A percentile compares a stretch with the other conserved stretches of the same genome.
phyloP scores from a whole-genome alignment of 1,140 invertebrate genomes.

The Antheraea mylitta region DNA sequence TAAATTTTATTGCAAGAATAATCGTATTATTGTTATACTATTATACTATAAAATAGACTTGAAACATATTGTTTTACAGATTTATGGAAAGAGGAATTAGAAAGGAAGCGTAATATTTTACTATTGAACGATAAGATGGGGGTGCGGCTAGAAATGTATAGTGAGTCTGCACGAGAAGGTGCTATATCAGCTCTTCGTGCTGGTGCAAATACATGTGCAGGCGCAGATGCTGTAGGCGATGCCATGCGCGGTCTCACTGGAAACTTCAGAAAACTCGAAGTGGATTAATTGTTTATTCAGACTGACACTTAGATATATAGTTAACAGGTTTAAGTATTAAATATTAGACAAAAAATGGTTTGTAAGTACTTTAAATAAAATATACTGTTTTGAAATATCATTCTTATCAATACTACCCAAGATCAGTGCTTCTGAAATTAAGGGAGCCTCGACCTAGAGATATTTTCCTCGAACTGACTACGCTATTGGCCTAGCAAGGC shows the following conservation, averaged over 20 bases:
- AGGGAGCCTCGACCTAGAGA: too few relatives aligned
- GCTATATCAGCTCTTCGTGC: constrained; percentile 83
- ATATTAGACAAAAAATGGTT: too few relatives aligned
- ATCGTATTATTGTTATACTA: too few relatives aligned
- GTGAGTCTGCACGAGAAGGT: constrained; percentile 84
- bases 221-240: constrained; percentile 76
- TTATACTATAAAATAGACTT: too few relatives aligned
- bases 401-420: too few relatives aligned
- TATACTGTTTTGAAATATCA: too few relatives aligned
- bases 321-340: too few relatives aligned
- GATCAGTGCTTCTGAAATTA: too few relatives aligned
- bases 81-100: constrained; percentile 83
- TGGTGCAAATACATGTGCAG: constrained; percentile 75
- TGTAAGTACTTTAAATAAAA: too few relatives aligned
- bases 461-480: too few relatives aligned
- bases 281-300: constrained; percentile 73
- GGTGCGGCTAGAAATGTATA: constrained; percentile 82
- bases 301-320: not conserved
- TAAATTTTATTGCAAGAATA: too few relatives aligned
- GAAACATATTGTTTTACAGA: constrained; percentile 56
- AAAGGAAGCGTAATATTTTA: constrained; percentile 78
- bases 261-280: constrained; percentile 88
- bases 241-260: constrained; percentile 85
- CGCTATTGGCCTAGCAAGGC: too few relatives aligned
- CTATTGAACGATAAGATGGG: constrained; percentile 82